Evolutionary conservation across 2,888 invertebrate species (phyloP).

Genomic region (Melanchra persicariae): DNA sequence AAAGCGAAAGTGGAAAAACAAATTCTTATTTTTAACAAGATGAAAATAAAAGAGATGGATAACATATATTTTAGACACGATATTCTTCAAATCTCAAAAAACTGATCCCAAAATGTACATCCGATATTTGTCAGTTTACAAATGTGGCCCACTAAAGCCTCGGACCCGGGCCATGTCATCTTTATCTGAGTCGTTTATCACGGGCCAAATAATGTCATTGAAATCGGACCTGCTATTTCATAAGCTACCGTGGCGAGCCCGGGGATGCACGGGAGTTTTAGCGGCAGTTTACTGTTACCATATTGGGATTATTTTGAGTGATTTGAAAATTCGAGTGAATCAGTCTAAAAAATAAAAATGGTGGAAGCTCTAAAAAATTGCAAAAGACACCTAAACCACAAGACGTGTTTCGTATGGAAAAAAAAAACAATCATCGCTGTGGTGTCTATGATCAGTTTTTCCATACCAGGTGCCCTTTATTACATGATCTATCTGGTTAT

Average conservation of each 20-base stretch:
- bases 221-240: conserved; percentile 42
- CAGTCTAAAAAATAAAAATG: neutral
- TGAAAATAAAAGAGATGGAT: neutral
- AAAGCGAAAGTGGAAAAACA: too few species aligned
- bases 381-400: too few species aligned
- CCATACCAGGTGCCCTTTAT: too few species aligned
- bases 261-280: conserved; percentile 1
- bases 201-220: conserved; percentile 56
- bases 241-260: conserved; percentile 12
- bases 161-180: conserved; percentile 48
- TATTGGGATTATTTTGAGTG: neutral
- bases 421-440: too few species aligned
- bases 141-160: conserved; percentile 41
- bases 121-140: conserved; percentile 58
- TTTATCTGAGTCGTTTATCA: conserved; percentile 61
- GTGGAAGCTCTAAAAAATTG: neutral
- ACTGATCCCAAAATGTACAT: conserved; percentile 26
- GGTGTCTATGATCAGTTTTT: too few species aligned
- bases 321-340: neutral
- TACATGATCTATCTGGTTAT: too few species aligned
- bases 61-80: neutral
- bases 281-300: neutral
- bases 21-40: too few species aligned
- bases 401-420: too few species aligned
- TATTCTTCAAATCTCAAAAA: conserved; percentile 14